These are phyloP conservation scores for Drosophila anomalata DNA, from an alignment of 2,888 invertebrate genomes.

Conservation along the genomic window DNA sequence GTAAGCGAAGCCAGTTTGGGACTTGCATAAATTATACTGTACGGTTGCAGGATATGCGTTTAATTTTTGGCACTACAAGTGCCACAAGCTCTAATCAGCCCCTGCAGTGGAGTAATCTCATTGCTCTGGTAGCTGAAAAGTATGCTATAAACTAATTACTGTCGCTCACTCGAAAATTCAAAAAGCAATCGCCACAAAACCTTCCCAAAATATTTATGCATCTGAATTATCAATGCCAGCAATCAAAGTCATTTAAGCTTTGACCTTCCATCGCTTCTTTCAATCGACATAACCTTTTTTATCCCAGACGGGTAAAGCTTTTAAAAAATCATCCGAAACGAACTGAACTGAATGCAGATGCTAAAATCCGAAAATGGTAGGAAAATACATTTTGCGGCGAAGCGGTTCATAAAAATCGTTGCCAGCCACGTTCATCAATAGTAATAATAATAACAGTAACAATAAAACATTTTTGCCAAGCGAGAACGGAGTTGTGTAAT, in stretches of 20 bases:
- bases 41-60: not conserved
- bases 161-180: not conserved
- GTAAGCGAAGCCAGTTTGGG: conserved; percentile 18
- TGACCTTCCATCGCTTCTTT: conserved; percentile 42
- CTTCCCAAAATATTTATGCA: conserved; percentile 28
- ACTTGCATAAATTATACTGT: conserved; percentile 30
- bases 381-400: not conserved
- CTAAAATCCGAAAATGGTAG: conserved; percentile 14
- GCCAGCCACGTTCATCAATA: conserved; percentile 61
- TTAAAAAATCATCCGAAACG: conserved; percentile 52
- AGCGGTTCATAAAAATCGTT: conserved; percentile 28
- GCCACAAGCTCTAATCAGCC: not conserved
- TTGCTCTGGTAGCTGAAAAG: not conserved
- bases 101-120: not conserved
- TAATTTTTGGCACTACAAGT: conserved; percentile 33
- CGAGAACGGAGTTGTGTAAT: conserved; percentile 45
- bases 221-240: conserved; percentile 34
- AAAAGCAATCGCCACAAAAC: conserved; percentile 36
- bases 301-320: conserved; percentile 46
- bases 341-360: conserved; percentile 23
- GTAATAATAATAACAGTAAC: conserved; percentile 61
- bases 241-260: conserved; percentile 40
- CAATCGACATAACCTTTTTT: conserved; percentile 21
- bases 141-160: conserved; percentile 24
- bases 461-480: conserved; percentile 54